A percentile compares a stretch with the other conserved stretches of the same genome.
Evolutionary conservation across 2,113 vertebrate species (phyloP).

Genomic region (Scophthalmus maximus): DNA sequence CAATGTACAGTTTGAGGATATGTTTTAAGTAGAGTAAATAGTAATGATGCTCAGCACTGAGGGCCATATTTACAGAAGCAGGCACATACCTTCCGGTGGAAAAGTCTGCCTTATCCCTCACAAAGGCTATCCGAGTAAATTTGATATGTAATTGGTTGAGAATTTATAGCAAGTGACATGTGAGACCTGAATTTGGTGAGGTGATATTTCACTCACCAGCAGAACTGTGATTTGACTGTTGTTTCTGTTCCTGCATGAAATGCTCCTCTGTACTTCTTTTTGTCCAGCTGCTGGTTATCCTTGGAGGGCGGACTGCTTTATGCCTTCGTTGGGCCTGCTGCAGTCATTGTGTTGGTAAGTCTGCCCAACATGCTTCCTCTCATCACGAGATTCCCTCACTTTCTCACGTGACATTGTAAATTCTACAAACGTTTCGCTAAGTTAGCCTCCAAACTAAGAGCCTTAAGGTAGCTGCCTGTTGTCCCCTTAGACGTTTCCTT

Average conservation of each 20-base stretch:
- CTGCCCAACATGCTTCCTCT: not conserved
- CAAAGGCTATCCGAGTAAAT: slow-evolving; percentile 36
- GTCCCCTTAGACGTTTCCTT: slow-evolving; percentile 27
- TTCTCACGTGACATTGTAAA: slow-evolving; percentile 7
- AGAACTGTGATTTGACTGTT: slow-evolving; percentile 5
- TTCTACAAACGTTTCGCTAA: not conserved
- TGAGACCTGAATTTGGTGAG: slow-evolving; percentile 5
- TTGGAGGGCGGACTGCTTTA: slow-evolving; percentile 94
- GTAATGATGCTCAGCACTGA: slow-evolving; percentile 35
- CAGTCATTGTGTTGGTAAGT: slow-evolving; percentile 95
- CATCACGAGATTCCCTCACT: not conserved
- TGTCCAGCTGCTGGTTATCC: slow-evolving; percentile 92
- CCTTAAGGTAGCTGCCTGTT: slow-evolving; percentile 16
- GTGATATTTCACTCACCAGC: slow-evolving; percentile 6
- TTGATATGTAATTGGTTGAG: slow-evolving; percentile 27
- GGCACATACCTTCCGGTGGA: slow-evolving; percentile 15
- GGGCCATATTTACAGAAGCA: slow-evolving; percentile 48
- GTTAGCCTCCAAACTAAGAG: slow-evolving; percentile 3
- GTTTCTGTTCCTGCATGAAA: slow-evolving; percentile 9
- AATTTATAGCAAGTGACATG: slow-evolving; percentile 8
- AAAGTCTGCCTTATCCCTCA: slow-evolving; percentile 26
- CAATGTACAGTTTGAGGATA: slow-evolving; percentile 33
- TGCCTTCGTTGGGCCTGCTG: slow-evolving; percentile 94
- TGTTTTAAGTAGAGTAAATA: slow-evolving; percentile 51
- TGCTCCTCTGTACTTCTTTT: not conserved